Evolutionary conservation across 2,888 invertebrate genomes (phyloP).

Genomic region (Halictus quadricinctus): DNA sequence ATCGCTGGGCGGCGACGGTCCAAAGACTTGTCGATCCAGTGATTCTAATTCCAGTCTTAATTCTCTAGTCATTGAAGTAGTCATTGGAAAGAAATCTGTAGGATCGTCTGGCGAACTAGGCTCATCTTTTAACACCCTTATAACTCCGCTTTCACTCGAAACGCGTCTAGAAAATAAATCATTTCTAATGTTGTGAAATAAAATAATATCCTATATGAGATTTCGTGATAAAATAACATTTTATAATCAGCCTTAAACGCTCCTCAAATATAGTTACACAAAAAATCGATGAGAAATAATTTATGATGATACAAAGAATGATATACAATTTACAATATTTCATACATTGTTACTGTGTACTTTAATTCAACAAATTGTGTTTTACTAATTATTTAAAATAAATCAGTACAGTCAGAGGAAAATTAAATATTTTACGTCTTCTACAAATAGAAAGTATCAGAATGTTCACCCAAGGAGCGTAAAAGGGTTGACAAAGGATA

Average conservation of each 20-base stretch:
- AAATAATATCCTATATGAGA: background rate
- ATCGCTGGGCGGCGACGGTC: constrained; percentile 82
- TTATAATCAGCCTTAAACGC: background rate
- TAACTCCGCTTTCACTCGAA: constrained; percentile 76
- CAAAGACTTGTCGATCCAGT: constrained; percentile 92
- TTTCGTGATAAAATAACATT: background rate
- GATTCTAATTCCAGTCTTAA: constrained; percentile 92
- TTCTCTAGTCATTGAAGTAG: constrained; percentile 93
- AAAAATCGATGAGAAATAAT: background rate
- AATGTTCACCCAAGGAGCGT: background rate
- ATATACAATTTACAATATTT: too few species aligned
- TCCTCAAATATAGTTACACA: background rate
- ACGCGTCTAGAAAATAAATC: constrained; percentile 65
- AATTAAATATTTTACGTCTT: background rate
- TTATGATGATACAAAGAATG: background rate
- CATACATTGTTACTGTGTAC: background rate
- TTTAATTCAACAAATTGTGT: background rate
- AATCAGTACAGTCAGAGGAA: background rate
- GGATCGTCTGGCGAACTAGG: constrained; percentile 89
- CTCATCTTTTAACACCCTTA: constrained; percentile 76
- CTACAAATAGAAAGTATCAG: background rate
- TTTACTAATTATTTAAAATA: background rate
- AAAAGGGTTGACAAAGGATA: background rate
- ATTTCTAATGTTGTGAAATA: background rate
- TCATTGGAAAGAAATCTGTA: constrained; percentile 92